Evolutionary conservation across 1,140 invertebrate genomes (phyloP).

Genomic region (Bombus fervidus): DNA sequence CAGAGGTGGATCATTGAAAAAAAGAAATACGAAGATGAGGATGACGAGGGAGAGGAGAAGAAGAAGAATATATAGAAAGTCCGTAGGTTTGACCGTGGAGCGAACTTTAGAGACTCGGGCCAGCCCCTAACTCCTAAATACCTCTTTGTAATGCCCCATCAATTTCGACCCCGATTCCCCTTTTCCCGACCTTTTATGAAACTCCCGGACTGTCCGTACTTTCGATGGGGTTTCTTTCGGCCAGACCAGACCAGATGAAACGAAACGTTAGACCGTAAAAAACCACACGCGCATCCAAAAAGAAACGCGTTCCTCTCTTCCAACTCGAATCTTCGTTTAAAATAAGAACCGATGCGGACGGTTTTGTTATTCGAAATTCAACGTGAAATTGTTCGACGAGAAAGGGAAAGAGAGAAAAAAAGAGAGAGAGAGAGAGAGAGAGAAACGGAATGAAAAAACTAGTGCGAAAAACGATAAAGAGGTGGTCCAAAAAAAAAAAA

Average conservation of each 20-base stretch:
- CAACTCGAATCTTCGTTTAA: conserved; percentile 1
- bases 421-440: too few species aligned
- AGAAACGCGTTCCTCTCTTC: conserved; percentile 28
- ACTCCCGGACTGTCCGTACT: conserved; percentile 76
- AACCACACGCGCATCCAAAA: background rate
- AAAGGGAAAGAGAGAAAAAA: background rate
- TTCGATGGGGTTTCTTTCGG: conserved; percentile 76
- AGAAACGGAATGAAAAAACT: too few species aligned
- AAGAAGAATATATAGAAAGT: conserved; percentile 63
- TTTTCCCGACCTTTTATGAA: conserved; percentile 43
- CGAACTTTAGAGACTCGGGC: conserved; percentile 63
- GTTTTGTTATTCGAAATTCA: background rate
- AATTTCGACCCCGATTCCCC: conserved; percentile 31
- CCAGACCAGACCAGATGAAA: conserved; percentile 55
- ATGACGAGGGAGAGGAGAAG: conserved; percentile 72
- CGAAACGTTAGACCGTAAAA: conserved; percentile 37
- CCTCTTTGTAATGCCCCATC: conserved; percentile 61
- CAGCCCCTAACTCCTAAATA: conserved; percentile 42
- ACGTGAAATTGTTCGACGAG: background rate
- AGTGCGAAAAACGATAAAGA: background rate
- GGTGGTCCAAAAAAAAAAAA: conserved; percentile 13
- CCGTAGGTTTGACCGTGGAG: conserved; percentile 71
- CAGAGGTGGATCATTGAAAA: conserved; percentile 59
- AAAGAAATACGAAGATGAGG: conserved; percentile 71
- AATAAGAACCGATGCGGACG: background rate